Base-by-base conservation (phyloP, 92 coral and sea anemone genomes). In the Parazoanthus swiftii region DNA sequence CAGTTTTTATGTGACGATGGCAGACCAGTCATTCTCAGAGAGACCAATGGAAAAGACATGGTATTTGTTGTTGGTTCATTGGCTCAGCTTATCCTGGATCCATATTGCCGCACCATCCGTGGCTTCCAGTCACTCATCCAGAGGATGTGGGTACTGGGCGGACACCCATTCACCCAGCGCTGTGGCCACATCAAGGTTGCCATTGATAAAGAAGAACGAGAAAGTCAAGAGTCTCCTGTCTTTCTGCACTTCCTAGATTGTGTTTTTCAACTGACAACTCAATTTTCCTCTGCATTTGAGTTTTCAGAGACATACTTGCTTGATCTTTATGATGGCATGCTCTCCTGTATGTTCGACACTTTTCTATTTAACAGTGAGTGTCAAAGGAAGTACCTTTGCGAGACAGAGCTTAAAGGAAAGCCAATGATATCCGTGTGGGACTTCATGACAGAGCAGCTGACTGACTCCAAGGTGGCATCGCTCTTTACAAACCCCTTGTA, bases 61-160 rank as follows among this genome's bases (percentile, higher is more conserved):
- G 98, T 94, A 54, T 85, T 97, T 10, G 99, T 97, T 18, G 93
- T 95, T 9, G 85, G 92, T 36, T 93, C 98, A 43, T 78, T 97
- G 3, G 98, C 97, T 18, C 99, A 97, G 89, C 81, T 97, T 42
- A 93, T 95, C 21, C 89, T 95, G 71, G 99, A 97, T 83, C 91
- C 93, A 13, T 88, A 93, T 86, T 97, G 91, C 90, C 96, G 99
- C 74, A 97, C 97, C 77, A 94, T 95, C 78, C 90, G 93, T 54
- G 99, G 99, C 37, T 97, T 97, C 92, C 99, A 97, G 77, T 92
- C 97, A 18, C 95, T 97, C 7, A 85, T 97, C 68, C 99, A 97
- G 86, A 97, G 94, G 79, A 97, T 97, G 99, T 97, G 99, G 99
- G 98, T 97, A 2, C 89, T 95, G 77, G 96, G 98, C 39, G 99